phyloP scores from a whole-genome alignment of 2,888 invertebrate genomes.

The Pardosa pseudoannulata region DNA sequence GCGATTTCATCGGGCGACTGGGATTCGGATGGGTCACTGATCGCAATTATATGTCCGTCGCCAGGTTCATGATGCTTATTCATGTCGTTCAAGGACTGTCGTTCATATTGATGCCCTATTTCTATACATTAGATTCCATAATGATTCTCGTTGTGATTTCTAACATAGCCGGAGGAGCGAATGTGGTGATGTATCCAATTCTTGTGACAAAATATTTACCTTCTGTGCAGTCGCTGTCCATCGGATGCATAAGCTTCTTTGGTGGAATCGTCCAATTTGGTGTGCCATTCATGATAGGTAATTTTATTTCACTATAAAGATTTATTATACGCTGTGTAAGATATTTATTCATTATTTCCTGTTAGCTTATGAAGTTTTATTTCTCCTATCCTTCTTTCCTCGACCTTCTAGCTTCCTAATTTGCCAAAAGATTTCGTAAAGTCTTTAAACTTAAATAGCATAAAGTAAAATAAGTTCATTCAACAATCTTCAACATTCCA shows the following conservation, averaged over 20 bases:
- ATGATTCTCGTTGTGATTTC: constrained; percentile 21
- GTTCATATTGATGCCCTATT: constrained; percentile 4
- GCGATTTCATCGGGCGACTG: constrained; percentile 34
- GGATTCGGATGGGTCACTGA: constrained; percentile 55
- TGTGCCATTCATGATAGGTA: constrained; percentile 46
- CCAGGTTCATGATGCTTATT: constrained; percentile 33
- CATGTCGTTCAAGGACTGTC: constrained; percentile 35
- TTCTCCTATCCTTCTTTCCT: too few species aligned
- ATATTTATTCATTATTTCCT: too few species aligned
- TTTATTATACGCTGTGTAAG: too few species aligned
- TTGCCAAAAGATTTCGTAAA: too few species aligned
- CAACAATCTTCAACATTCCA: too few species aligned
- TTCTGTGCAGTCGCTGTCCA: constrained; percentile 45
- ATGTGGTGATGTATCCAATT: constrained; percentile 42
- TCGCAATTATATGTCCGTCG: constrained; percentile 10
- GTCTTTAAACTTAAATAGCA: too few species aligned
- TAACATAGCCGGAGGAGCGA: constrained; percentile 30
- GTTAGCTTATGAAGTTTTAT: too few species aligned
- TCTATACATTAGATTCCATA: constrained; percentile 17
- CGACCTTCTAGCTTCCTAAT: too few species aligned
- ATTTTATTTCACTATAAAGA: too few species aligned
- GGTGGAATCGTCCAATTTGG: constrained; percentile 19
- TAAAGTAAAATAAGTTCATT: too few species aligned
- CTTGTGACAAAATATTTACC: constrained; percentile 33
- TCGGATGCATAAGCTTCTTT: constrained; percentile 29